These are phyloP conservation scores for Galeopterus variegatus DNA, from an alignment of 2,113 vertebrate species.

Conservation along the genomic window DNA sequence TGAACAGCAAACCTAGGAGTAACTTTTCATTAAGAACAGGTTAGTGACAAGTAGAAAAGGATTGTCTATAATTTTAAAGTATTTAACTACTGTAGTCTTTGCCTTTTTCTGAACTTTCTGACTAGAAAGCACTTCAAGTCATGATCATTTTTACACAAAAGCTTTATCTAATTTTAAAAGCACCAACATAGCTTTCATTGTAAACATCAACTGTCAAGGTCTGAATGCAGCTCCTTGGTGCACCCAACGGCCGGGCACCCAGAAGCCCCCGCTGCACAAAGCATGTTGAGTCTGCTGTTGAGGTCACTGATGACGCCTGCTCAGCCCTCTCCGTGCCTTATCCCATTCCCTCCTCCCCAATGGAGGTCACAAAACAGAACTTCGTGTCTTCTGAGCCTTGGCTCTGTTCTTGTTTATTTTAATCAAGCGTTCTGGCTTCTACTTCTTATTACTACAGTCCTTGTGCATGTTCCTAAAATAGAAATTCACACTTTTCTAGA, in stretches of 20 bases:
- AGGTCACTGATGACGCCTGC: accelerated
- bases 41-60: background rate
- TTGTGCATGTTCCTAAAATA: slow-evolving; percentile 29
- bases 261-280: background rate
- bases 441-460: background rate
- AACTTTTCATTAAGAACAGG: background rate
- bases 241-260: background rate
- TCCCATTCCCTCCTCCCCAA: background rate
- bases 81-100: slow-evolving; percentile 15
- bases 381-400: background rate
- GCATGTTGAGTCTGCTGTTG: background rate
- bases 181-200: background rate
- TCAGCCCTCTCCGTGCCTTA: background rate
- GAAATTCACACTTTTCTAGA: slow-evolving; percentile 74
- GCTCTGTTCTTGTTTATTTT: slow-evolving; percentile 57
- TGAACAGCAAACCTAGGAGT: background rate
- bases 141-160: background rate
- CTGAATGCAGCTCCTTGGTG: slow-evolving; percentile 66
- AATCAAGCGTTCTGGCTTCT: slow-evolving; percentile 30
- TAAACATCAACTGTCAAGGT: background rate
- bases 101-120: slow-evolving; percentile 33
- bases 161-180: slow-evolving; percentile 52
- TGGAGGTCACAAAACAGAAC: slow-evolving; percentile 3
- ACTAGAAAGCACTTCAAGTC: slow-evolving; percentile 41
- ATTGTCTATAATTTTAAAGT: background rate